phyloP scores from a whole-genome alignment of 2,888 invertebrate genomes.

The Cepaea hortensis region DNA sequence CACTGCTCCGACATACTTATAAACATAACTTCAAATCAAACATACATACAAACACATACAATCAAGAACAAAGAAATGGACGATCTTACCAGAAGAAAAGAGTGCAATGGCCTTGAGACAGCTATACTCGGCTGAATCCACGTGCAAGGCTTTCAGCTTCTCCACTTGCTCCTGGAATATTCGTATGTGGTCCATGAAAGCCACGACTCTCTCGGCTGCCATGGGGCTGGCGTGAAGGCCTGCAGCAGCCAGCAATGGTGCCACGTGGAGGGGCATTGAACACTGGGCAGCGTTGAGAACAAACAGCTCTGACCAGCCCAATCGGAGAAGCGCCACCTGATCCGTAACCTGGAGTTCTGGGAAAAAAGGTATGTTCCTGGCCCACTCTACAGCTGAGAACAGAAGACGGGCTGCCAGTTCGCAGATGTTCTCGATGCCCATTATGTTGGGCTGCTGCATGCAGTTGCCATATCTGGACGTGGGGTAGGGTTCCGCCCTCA shows the following conservation, averaged over 20 bases:
- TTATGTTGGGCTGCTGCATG: slow-evolving; percentile 90
- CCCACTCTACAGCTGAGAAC: slow-evolving; percentile 98
- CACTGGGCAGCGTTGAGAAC: slow-evolving; percentile 98
- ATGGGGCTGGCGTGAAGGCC: slow-evolving; percentile 95
- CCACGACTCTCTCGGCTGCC: slow-evolving; percentile 95
- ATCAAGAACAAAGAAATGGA: too few species aligned
- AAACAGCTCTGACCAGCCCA: slow-evolving; percentile 97
- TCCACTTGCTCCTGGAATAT: slow-evolving; percentile 90
- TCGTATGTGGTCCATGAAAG: slow-evolving; percentile 90
- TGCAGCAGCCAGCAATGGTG: slow-evolving; percentile 91
- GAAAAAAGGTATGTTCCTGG: slow-evolving; percentile 97
- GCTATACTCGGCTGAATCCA: slow-evolving; percentile 98
- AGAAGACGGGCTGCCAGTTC: slow-evolving; percentile 95
- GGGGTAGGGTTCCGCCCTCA: slow-evolving; percentile 97
- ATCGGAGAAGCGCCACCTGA: slow-evolving; percentile 93
- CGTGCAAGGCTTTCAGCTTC: slow-evolving; percentile 96
- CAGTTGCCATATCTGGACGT: slow-evolving; percentile 95
- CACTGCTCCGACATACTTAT: too few species aligned
- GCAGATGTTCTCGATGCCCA: slow-evolving; percentile 99
- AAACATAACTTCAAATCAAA: too few species aligned
- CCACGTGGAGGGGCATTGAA: slow-evolving; percentile 97
- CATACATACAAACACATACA: too few species aligned
- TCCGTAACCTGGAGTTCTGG: slow-evolving; percentile 92
- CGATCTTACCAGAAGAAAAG: slow-evolving; percentile 95
- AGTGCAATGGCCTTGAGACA: slow-evolving; percentile 99